These are phyloP conservation scores for Caenorhabditis sp. DNA, from an alignment of 2,888 invertebrate genomes.

Conservation along the genomic window DNA sequence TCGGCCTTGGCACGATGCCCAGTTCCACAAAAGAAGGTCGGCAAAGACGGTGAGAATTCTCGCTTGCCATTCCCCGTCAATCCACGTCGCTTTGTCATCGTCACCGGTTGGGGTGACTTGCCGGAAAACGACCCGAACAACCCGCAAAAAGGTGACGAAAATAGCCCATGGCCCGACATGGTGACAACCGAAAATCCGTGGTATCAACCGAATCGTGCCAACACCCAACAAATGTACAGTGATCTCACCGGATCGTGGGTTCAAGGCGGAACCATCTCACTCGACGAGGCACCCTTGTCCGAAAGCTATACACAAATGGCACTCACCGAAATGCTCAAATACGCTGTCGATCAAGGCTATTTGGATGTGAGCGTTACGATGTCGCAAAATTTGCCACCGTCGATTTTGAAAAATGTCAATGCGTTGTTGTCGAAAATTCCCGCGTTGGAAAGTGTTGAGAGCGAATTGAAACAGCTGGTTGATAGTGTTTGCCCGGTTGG, in stretches of 20 bases:
- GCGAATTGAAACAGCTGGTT: slow-evolving; percentile 41
- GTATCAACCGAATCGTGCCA: slow-evolving; percentile 44
- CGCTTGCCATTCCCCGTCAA: slow-evolving; percentile 47
- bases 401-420: slow-evolving; percentile 39
- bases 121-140: slow-evolving; percentile 62
- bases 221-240: slow-evolving; percentile 14
- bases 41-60: slow-evolving; percentile 14
- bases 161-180: slow-evolving; percentile 45
- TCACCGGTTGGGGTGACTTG: slow-evolving; percentile 61
- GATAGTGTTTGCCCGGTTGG: slow-evolving; percentile 39
- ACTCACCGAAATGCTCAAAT: slow-evolving; percentile 49
- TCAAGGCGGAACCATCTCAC: slow-evolving; percentile 43
- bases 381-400: slow-evolving; percentile 39
- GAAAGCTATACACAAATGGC: slow-evolving; percentile 14
- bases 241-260: slow-evolving; percentile 34
- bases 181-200: slow-evolving; percentile 47
- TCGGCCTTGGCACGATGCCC: slow-evolving; percentile 52
- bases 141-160: slow-evolving; percentile 43
- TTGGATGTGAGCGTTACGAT: slow-evolving; percentile 46
- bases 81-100: slow-evolving; percentile 49
- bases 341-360: slow-evolving; percentile 56
- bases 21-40: slow-evolving; percentile 53
- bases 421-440: slow-evolving; percentile 44
- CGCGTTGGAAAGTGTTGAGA: slow-evolving; percentile 46
- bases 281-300: slow-evolving; percentile 19